These are phyloP conservation scores for silkworm (Bombyx mori) DNA, from an alignment of 1,140 invertebrate genomes.

Conservation along the genomic window ASM3026992v2 NC_085111.1:9317001-9317500, in stretches of 20 bases:
- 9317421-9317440: too few species aligned
- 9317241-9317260: slow-evolving; percentile 65
- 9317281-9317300: slow-evolving; percentile 19
- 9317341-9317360: slow-evolving; percentile 16
- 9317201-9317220: slow-evolving; percentile 68
- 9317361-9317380: slow-evolving; percentile 35
- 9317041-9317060: slow-evolving; percentile 62
- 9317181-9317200: slow-evolving; percentile 29
- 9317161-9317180: slow-evolving; percentile 45
- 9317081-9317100: neutral
- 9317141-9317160: slow-evolving; percentile 28
- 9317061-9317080: neutral
- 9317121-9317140: too few species aligned
- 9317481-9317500: slow-evolving; percentile 12
- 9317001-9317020: slow-evolving; percentile 64
- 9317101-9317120: neutral
- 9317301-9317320: slow-evolving; percentile 35
- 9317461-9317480: too few species aligned
- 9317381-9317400: slow-evolving; percentile 13
- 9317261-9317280: slow-evolving; percentile 63
- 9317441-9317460: too few species aligned
- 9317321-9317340: slow-evolving; percentile 37
- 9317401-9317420: too few species aligned
- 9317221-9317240: slow-evolving; percentile 63
- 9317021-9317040: slow-evolving; percentile 64